Evolutionary conservation across 37 sponge, comb jelly and placozoan genomes (phyloP).

Genomic region (Lycopodina hypogea): DNA sequence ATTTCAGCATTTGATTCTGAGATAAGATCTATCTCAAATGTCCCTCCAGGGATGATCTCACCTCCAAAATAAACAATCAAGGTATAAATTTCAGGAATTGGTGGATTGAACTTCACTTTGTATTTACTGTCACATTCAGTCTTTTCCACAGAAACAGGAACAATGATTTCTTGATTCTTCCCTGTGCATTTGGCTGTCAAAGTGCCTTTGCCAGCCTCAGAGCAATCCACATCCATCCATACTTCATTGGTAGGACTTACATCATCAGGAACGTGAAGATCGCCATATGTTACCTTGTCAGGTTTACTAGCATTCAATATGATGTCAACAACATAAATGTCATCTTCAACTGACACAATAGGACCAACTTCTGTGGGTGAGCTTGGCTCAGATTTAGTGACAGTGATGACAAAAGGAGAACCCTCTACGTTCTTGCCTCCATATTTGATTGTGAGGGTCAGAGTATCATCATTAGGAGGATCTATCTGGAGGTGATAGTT

Average conservation of each 20-base stretch:
- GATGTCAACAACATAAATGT: background rate
- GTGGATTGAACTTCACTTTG: constrained; percentile 36
- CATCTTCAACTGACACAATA: constrained; percentile 3
- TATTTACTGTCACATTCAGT: background rate
- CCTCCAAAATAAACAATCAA: constrained; percentile 44
- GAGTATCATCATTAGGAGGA: constrained; percentile 42
- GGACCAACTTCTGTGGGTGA: background rate
- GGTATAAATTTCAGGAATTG: constrained; percentile 27
- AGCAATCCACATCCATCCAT: constrained; percentile 22
- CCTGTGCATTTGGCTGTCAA: constrained; percentile 29
- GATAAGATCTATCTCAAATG: constrained; percentile 36
- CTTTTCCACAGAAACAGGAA: constrained; percentile 8
- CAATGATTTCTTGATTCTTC: constrained; percentile 8
- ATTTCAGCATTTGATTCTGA: background rate
- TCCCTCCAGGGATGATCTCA: constrained; percentile 35
- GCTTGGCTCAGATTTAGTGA: constrained; percentile 24
- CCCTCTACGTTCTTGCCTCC: constrained; percentile 39
- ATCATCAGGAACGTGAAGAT: background rate
- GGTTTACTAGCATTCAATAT: constrained; percentile 10
- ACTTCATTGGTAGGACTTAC: background rate
- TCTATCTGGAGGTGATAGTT: constrained; percentile 35
- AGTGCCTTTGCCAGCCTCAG: constrained; percentile 39
- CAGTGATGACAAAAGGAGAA: constrained; percentile 47
- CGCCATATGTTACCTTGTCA: constrained; percentile 3
- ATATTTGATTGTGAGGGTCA: constrained; percentile 51